phyloP scores from a whole-genome alignment of 2,888 invertebrate species.

The Altica lythri region DNA sequence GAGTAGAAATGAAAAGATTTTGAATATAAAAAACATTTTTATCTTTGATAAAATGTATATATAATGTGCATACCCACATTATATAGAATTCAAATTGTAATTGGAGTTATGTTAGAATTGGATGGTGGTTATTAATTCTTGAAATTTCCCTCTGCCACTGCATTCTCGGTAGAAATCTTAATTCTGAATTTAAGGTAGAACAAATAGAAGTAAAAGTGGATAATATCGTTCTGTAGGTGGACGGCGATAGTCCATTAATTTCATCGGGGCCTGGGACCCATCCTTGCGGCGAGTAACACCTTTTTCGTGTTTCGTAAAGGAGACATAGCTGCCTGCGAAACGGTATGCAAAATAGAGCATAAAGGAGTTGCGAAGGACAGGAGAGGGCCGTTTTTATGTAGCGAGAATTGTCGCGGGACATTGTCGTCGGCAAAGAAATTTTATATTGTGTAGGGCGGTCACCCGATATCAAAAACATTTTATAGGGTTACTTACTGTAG shows the following conservation, averaged over 20 bases:
- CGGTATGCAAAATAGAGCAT: constrained; percentile 57
- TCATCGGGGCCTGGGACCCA: constrained; percentile 41
- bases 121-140: neutral
- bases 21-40: too few species aligned
- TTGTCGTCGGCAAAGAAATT: constrained; percentile 24
- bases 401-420: constrained; percentile 31
- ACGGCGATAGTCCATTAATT: constrained; percentile 57
- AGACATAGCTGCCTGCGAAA: constrained; percentile 52
- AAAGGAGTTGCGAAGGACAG: constrained; percentile 40
- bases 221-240: constrained; percentile 56
- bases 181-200: constrained; percentile 53
- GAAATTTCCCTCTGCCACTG: constrained; percentile 15
- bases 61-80: too few species aligned
- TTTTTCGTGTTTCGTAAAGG: constrained; percentile 58
- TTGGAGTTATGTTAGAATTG: neutral
- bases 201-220: constrained; percentile 58
- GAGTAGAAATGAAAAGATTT: too few species aligned
- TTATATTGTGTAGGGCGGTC: constrained; percentile 15
- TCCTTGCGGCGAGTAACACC: constrained; percentile 54
- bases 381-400: constrained; percentile 29
- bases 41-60: too few species aligned
- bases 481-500: neutral
- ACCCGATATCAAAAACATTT: constrained; percentile 1
- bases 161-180: constrained; percentile 40
- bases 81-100: too few species aligned